These are phyloP conservation scores for Grapholita molesta DNA, from an alignment of 1,140 invertebrate genomes.

Conservation along the genomic window DNA sequence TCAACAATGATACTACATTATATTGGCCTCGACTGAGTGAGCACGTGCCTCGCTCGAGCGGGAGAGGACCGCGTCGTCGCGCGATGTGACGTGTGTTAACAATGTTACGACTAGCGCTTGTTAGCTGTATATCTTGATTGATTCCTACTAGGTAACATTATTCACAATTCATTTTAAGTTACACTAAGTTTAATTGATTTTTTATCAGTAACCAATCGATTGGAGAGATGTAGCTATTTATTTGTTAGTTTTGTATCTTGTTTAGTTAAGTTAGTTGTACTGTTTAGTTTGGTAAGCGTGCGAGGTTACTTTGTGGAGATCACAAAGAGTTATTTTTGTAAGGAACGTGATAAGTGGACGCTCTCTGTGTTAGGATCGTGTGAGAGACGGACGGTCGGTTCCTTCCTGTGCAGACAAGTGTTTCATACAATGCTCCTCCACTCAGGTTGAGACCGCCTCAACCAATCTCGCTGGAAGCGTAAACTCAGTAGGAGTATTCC, in stretches of 20 bases:
- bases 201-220: neutral
- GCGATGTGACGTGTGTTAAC: too few relatives aligned
- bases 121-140: slow-evolving; percentile 13
- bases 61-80: too few relatives aligned
- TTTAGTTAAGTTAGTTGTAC: neutral
- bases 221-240: slow-evolving; percentile 2
- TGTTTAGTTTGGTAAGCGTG: too few relatives aligned
- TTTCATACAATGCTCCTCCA: neutral
- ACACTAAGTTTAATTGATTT: neutral
- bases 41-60: too few relatives aligned
- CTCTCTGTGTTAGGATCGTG: neutral
- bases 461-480: too few relatives aligned
- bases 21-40: too few relatives aligned
- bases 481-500: too few relatives aligned
- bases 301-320: too few relatives aligned
- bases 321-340: neutral
- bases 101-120: neutral
- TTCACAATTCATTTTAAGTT: slow-evolving; percentile 10
- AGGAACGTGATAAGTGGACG: neutral
- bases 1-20: too few relatives aligned
- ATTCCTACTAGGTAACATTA: slow-evolving; percentile 8
- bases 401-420: neutral
- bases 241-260: neutral
- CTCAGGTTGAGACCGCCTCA: too few relatives aligned
- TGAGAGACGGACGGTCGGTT: neutral